Evolutionary conservation across 2,113 vertebrate species (phyloP).

Genomic region (Lepus timidus): DNA sequence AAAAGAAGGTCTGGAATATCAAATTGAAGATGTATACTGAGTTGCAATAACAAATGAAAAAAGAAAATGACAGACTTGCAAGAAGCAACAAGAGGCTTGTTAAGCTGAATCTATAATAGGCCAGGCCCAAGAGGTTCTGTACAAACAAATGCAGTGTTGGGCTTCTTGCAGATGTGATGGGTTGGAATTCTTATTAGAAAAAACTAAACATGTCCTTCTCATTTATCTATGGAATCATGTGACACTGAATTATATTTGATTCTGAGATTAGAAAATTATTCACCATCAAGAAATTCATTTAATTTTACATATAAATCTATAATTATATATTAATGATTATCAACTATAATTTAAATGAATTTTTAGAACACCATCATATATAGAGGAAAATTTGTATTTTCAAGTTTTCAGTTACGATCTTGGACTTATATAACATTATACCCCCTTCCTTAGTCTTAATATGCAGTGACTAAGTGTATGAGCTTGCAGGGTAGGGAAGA

Average conservation of each 20-base stretch:
- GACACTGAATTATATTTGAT: conserved; percentile 6
- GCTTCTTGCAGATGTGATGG: neutral
- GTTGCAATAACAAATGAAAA: conserved; percentile 29
- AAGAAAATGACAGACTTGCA: neutral
- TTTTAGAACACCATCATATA: neutral
- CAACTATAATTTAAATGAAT: neutral
- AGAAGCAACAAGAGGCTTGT: neutral
- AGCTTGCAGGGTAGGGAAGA: neutral
- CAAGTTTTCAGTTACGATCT: neutral
- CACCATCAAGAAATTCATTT: neutral
- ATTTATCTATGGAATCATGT: neutral
- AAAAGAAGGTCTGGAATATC: neutral
- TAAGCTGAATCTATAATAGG: neutral
- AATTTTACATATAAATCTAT: neutral
- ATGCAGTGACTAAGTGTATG: neutral
- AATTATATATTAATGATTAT: conserved; percentile 26
- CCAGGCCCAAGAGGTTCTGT: neutral
- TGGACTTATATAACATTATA: neutral
- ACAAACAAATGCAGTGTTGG: neutral
- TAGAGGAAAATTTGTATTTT: neutral
- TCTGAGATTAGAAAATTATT: neutral
- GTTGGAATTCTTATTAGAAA: neutral
- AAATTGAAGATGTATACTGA: neutral
- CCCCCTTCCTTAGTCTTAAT: neutral
- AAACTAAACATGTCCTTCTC: neutral